Conservation (phyloP, 2,113 vertebrate species). For the Prolemur simus region DNA sequence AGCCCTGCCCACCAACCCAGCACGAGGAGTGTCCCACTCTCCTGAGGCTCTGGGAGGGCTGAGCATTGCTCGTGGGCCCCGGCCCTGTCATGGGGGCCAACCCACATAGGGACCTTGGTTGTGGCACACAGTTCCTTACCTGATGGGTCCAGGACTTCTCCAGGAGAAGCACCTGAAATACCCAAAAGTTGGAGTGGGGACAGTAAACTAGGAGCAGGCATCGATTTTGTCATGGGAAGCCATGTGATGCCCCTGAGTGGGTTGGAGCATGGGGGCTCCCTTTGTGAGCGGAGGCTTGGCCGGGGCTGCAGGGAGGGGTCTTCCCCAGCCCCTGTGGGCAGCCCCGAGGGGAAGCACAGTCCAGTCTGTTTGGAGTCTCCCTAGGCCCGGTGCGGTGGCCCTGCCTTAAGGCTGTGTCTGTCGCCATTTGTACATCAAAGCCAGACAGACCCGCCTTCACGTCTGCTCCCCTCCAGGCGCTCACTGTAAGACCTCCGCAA, state of each 20-base stretch:
- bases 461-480: not conserved
- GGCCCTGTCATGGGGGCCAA: not conserved
- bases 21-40: not conserved
- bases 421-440: not conserved
- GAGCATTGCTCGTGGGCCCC: not conserved
- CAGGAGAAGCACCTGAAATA: not conserved
- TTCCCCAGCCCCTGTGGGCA: accelerated
- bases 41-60: not conserved
- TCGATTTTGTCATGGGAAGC: not conserved
- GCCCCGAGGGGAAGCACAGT: not conserved
- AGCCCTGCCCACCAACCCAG: not conserved
- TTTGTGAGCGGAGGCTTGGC: not conserved
- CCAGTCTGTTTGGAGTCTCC: not conserved
- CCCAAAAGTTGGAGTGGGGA: not conserved
- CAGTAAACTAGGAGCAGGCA: not conserved
- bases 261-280: not conserved
- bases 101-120: too few species aligned
- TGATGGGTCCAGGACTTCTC: not conserved
- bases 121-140: too few species aligned
- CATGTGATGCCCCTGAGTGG: not conserved
- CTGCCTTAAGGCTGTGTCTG: not conserved
- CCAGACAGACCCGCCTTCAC: not conserved
- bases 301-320: accelerated
- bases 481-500: not conserved
- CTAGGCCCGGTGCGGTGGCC: not conserved